Base-by-base conservation (phyloP, 1,140 invertebrate species). In the Rhagoletis zephyria region DNA sequence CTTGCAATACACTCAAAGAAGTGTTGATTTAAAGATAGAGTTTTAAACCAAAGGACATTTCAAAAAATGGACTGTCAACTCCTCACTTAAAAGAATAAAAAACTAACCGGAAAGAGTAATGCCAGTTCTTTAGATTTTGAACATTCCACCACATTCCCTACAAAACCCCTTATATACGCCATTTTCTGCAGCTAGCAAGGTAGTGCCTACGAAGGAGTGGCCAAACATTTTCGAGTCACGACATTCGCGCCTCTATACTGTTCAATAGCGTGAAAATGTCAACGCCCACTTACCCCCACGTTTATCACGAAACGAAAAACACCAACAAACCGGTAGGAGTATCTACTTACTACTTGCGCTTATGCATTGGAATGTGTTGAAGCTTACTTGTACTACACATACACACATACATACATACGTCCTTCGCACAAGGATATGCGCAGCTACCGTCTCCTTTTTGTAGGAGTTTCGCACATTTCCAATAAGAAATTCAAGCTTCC, bases 241-340 rank as follows among this genome's bases (percentile, higher is more conserved):
- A 42, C 19, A 81, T 7, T 56, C n/a, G 74, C 74, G 74, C n/a
- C 74, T 56, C 74, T 19, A 30, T 81, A 7, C 5, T 48, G 16
- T 42, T 81, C n/a, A 30, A 56, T 48, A 56, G 51, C 48, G 74
- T 19, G 48, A 51, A 81, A 81, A 81, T 81, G 74, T 81, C 48
- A 81, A 81, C 74, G 74, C 74, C 74, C 74, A 81, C 48, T 81
- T 81, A 81, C 3, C 74, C 74, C 74, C 45, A 81, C 74, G 30
- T 81, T 81, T 19, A n/a, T 0, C 48, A 19, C 30, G 30, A 30
- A 30, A 30, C n/a, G 74, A 81, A 59, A 14, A n/a, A 30, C 4
- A 81, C 14, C 74, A 81, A 81, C 74, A 81, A 81, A 56, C 14
- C 16, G 45, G 14, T 6, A 16, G 48, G 48, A 81, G 74, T 81